These are phyloP conservation scores for Saccostrea cuccullata DNA, from an alignment of 1,140 invertebrate genomes.

Conservation along the genomic window DNA sequence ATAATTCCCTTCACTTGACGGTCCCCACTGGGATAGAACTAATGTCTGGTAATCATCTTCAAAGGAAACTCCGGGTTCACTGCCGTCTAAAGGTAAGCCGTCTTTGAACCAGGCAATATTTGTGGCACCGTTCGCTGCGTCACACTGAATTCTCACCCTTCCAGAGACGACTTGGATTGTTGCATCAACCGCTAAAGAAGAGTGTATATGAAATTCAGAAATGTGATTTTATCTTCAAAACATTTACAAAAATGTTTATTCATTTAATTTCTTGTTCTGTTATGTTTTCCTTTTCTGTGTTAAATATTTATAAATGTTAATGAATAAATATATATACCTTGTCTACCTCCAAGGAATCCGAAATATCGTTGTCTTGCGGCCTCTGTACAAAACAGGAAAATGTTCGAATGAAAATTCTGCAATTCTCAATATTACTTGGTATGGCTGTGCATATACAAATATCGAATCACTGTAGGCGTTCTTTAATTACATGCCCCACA, in stretches of 20 bases:
- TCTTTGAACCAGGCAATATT: constrained; percentile 4
- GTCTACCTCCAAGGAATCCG: not conserved
- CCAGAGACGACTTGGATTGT: not conserved
- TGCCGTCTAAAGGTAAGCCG: not conserved
- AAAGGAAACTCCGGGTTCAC: not conserved
- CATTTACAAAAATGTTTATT: no score
- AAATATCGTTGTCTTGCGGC: not conserved
- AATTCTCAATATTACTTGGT: not conserved
- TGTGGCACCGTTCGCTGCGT: not conserved
- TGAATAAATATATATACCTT: not conserved
- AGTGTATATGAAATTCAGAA: not conserved
- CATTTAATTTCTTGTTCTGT: no score
- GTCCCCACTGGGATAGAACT: not conserved
- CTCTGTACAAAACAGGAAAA: not conserved
- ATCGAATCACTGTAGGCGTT: no score
- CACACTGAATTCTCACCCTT: not conserved
- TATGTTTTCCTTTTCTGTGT: no score
- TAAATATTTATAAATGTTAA: no score
- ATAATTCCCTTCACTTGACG: not conserved
- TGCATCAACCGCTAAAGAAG: not conserved
- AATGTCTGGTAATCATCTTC: not conserved
- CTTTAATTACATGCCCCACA: not conserved
- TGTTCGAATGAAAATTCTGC: not conserved
- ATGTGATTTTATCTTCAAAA: no score
- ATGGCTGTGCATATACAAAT: no score